Percentiles rank a stretch among this genome's conserved stretches.
Evolutionary conservation across 1,140 invertebrate species (phyloP).

Genomic region (Cylas formicarius): DNA sequence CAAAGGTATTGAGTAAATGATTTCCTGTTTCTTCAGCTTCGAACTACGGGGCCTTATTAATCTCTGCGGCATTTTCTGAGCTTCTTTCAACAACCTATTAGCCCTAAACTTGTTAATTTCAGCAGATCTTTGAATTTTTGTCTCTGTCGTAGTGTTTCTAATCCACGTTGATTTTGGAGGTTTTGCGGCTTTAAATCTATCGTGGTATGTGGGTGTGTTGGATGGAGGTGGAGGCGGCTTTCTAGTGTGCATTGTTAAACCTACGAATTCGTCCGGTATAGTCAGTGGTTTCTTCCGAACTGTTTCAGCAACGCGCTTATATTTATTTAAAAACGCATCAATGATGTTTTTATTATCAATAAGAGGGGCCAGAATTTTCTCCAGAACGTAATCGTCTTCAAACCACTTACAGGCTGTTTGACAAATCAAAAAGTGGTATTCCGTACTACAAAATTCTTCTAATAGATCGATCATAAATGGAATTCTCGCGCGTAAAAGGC

Average conservation of each 20-base stretch:
- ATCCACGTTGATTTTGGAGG: constrained; percentile 16
- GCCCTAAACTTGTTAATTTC: constrained; percentile 44
- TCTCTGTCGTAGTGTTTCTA: background rate
- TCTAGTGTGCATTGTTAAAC: constrained; percentile 11
- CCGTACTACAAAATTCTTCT: constrained; percentile 15
- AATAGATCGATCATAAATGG: constrained; percentile 18
- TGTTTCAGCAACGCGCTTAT: constrained; percentile 29
- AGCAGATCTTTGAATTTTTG: constrained; percentile 34
- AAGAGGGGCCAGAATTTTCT: too few relatives aligned
- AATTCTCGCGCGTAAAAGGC: constrained; percentile 41
- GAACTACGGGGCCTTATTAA: constrained; percentile 35
- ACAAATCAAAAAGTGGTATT: constrained; percentile 33
- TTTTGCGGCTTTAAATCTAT: constrained; percentile 40
- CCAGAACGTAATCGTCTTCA: constrained; percentile 45
- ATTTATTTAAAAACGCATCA: constrained; percentile 42
- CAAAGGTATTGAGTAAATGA: constrained; percentile 9
- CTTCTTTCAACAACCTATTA: constrained; percentile 39
- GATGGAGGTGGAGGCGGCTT: constrained; percentile 9
- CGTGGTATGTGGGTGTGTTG: constrained; percentile 32
- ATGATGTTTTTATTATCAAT: too few relatives aligned
- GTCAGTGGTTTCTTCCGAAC: constrained; percentile 39
- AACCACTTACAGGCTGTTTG: constrained; percentile 31
- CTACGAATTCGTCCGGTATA: constrained; percentile 35
- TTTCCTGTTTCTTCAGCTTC: constrained; percentile 1
- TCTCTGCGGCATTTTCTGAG: constrained; percentile 27